Conservation (phyloP, 1,140 invertebrate species). For the Gryllus bimaculatus region DNA sequence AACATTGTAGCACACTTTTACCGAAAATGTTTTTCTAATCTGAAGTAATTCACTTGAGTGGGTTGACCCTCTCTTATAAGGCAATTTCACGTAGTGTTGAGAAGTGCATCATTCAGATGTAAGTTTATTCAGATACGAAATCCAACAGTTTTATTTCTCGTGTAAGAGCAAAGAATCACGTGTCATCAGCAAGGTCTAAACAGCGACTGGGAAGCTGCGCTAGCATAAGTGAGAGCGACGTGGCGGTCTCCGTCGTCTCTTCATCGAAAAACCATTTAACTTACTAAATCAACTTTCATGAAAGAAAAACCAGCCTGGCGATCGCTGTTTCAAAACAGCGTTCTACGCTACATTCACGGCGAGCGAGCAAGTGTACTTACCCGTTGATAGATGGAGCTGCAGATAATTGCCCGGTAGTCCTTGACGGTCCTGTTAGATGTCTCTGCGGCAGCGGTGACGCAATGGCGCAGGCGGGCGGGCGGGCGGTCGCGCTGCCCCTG, state of each 20-base stretch:
- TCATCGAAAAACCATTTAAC: not conserved
- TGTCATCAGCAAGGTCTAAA: too few species aligned
- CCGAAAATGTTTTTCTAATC: too few species aligned
- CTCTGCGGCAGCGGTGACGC: not conserved
- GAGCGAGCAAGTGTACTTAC: not conserved
- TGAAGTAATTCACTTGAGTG: too few species aligned
- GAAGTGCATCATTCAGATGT: too few species aligned
- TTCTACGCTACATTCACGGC: not conserved
- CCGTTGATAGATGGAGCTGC: not conserved
- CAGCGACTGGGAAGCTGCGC: not conserved
- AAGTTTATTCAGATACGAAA: too few species aligned
- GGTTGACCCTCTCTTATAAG: too few species aligned
- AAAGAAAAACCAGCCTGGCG: not conserved
- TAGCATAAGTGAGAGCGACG: not conserved
- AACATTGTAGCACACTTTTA: too few species aligned
- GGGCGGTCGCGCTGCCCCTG: not conserved
- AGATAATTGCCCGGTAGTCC: constrained; percentile 3
- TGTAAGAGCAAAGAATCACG: too few species aligned
- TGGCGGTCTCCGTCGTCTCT: not conserved
- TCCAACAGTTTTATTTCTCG: too few species aligned
- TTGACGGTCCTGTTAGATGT: not conserved
- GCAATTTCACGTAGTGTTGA: too few species aligned
- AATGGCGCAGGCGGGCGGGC: not conserved
- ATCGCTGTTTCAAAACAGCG: not conserved
- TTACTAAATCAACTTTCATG: not conserved